phyloP scores from a whole-genome alignment of 2,113 vertebrate genomes.

The Cochlearius cochlearius region DNA sequence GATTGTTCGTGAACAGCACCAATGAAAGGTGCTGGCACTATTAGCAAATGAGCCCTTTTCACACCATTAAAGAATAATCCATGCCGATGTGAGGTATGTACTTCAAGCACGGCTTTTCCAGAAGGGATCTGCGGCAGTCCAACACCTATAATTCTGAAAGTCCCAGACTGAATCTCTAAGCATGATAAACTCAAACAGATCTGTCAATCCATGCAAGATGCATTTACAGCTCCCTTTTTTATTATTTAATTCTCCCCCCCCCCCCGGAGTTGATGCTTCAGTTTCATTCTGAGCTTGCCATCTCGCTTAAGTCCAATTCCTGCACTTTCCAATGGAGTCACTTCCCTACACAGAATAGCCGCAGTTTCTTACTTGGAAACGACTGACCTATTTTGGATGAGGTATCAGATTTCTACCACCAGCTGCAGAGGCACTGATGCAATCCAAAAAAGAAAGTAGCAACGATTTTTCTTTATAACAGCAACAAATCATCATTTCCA shows the following conservation, averaged over 20 bases:
- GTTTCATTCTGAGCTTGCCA: background rate
- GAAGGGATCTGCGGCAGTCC: background rate
- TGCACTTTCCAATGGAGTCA: background rate
- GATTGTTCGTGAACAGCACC: background rate
- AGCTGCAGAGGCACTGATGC: background rate
- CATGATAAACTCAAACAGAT: background rate
- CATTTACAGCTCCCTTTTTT: background rate
- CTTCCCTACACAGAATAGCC: background rate
- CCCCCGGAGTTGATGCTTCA: background rate
- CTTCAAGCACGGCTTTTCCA: background rate
- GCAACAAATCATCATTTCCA: background rate
- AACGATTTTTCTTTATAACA: background rate
- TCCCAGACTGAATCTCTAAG: background rate
- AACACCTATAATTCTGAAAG: background rate
- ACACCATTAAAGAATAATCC: background rate
- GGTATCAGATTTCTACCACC: background rate
- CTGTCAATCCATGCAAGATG: background rate
- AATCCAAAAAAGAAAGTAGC: background rate
- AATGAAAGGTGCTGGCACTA: background rate
- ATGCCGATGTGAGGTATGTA: background rate
- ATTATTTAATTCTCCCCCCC: background rate
- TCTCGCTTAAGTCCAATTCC: background rate
- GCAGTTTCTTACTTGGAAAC: background rate
- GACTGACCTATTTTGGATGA: background rate
- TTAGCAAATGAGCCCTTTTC: background rate